Evolutionary conservation across 2,113 vertebrate genomes (phyloP), one percentile per base, ranked within the genome.

Genomic region (Tichodroma muraria): DNA sequence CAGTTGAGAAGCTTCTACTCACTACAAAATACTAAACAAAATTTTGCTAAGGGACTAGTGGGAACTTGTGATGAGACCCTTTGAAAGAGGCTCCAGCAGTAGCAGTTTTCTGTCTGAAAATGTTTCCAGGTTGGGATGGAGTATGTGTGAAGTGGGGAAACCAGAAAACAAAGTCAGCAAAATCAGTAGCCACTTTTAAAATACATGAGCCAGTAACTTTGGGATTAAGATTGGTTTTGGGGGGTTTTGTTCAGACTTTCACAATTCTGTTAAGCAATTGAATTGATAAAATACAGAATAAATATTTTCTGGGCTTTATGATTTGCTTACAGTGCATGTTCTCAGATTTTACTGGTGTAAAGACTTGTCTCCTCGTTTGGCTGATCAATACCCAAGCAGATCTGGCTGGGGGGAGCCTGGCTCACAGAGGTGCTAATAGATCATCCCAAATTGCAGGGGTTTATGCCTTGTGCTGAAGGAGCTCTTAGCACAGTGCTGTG

Each of bases 331-430:
- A 16, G 21, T 21, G 2, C 6, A 3, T 4, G 2, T 33, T 87
- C n/a, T 72, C 13, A 4, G 57, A 3, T 65, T 76, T 71, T 23
- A 21, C 14, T 30, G 27, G 12, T 24, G 23, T n/a, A 33, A 10
- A 31, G 47, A 13, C 52, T 79, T 7, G 15, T 64, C 20, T 80
- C 59, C 45, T 65, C 0, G 0, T 60, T 72, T 0, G 0, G 30
- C 44, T 50, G 64, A 28, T 70, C 35, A 40, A 13, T 52, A 59
- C 7, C 52, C 0, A 5, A 75, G 86, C 38, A 37, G 31, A 23
- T 72, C 28, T 37, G 63, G 18, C 53, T 44, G 6, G 33, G 73
- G 56, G 65, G 35, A 63, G 44, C 57, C 40, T 6, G 9, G 38
- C 64, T 88, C 1, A 0, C 20, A 6, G 1, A 4, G 35, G 50